These are phyloP conservation scores for Rhynchonycteris naso DNA, from an alignment of 2,797 vertebrate species.

Conservation along the genomic window DNA sequence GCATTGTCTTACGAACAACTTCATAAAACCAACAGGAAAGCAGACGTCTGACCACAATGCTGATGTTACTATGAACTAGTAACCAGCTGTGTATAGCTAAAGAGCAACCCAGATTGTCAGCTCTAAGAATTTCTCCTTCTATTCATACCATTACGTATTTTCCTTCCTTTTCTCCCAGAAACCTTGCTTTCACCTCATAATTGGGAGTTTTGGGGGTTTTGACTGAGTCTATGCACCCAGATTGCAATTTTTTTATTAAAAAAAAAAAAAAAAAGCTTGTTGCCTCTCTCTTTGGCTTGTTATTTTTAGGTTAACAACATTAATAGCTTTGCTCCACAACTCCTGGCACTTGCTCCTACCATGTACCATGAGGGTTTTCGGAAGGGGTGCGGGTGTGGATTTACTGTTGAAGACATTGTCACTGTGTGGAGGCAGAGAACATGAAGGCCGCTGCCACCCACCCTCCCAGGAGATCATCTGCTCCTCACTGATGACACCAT, in stretches of 20 bases:
- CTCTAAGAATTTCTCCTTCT: too few species aligned
- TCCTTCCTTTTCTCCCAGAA: not conserved
- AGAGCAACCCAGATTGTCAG: not conserved
- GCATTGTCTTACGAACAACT: not conserved
- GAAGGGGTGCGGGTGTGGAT: accelerated
- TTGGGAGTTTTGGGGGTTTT: too few species aligned
- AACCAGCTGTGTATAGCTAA: not conserved
- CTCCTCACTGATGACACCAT: accelerated
- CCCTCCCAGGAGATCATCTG: not conserved
- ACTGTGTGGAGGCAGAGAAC: accelerated
- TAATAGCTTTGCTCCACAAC: too few species aligned
- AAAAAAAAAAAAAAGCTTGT: not conserved
- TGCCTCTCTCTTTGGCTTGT: not conserved
- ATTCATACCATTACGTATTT: too few species aligned
- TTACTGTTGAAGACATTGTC: accelerated
- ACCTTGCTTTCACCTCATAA: not conserved
- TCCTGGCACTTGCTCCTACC: accelerated
- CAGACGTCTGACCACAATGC: not conserved
- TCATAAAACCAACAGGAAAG: not conserved
- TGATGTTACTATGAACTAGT: not conserved
- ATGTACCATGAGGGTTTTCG: accelerated
- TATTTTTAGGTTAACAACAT: not conserved
- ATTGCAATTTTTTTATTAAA: not conserved
- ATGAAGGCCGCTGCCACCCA: too few species aligned
- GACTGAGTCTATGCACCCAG: too few species aligned